Evolutionary conservation across 2,888 invertebrate species (phyloP).

Genomic region (Tenthredo distinguenda): DNA sequence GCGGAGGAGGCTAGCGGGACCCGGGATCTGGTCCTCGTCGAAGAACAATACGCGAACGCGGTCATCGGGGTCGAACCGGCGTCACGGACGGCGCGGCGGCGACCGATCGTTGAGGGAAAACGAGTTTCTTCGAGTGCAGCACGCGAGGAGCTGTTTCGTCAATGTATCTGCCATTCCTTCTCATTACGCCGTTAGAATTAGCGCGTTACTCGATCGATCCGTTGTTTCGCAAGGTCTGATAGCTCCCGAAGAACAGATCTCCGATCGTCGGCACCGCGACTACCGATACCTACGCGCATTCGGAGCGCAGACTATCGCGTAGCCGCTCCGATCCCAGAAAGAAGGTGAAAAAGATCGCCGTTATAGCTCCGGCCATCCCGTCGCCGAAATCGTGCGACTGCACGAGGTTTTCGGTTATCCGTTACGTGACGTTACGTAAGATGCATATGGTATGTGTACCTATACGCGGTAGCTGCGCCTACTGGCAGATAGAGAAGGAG

Average conservation of each 20-base stretch:
- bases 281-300: too few relatives aligned
- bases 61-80: conserved; percentile 31
- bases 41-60: conserved; percentile 41
- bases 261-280: neutral
- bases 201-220: neutral
- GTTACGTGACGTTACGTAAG: conserved; percentile 29
- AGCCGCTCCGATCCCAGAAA: neutral
- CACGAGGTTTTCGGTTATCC: conserved; percentile 25
- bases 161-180: neutral
- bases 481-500: neutral
- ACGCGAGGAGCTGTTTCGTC: neutral
- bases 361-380: neutral
- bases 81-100: neutral
- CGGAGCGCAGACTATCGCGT: neutral
- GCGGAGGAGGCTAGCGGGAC: conserved; percentile 50
- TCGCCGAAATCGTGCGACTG: neutral
- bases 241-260: neutral
- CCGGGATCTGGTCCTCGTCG: conserved; percentile 29
- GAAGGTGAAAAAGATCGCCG: conserved; percentile 1
- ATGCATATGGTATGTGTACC: neutral
- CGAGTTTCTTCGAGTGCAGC: conserved; percentile 31
- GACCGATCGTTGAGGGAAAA: conserved; percentile 15
- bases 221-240: too few relatives aligned
- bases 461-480: too few relatives aligned
- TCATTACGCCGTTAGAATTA: conserved; percentile 14